phyloP scores from a whole-genome alignment of 2,113 vertebrate species.

The Echinops telfairi region DNA sequence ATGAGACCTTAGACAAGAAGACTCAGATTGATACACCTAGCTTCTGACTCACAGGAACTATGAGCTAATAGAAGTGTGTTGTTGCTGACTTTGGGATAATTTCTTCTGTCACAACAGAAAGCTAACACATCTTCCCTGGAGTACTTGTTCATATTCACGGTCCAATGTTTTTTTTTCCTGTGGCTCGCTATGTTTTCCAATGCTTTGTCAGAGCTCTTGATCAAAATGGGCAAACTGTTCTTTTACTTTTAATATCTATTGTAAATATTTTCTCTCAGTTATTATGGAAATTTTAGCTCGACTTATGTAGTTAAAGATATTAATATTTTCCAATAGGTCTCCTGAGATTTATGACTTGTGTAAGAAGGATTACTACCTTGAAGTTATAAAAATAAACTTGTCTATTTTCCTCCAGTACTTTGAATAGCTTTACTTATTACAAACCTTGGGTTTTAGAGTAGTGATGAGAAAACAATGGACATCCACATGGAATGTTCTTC shows the following conservation, averaged over 20 bases:
- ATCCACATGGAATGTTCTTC: conserved; percentile 44
- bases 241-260: neutral
- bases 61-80: neutral
- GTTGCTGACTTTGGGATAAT: neutral
- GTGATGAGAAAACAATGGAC: conserved; percentile 30
- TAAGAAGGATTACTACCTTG: neutral
- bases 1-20: no score
- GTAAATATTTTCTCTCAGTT: no score
- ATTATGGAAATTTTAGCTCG: no score
- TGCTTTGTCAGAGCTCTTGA: neutral
- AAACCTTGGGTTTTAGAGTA: conserved; percentile 79
- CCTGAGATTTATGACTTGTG: neutral
- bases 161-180: neutral
- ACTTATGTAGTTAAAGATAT: no score
- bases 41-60: neutral
- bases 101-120: neutral
- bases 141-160: neutral
- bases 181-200: neutral
- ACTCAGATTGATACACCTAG: neutral
- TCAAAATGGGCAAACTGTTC: neutral
- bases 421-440: neutral
- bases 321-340: neutral
- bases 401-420: neutral
- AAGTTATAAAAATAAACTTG: neutral
- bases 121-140: neutral